These are phyloP conservation scores for Orthosia gracilis DNA, from an alignment of 2,888 invertebrate species.

Conservation along the genomic window DNA sequence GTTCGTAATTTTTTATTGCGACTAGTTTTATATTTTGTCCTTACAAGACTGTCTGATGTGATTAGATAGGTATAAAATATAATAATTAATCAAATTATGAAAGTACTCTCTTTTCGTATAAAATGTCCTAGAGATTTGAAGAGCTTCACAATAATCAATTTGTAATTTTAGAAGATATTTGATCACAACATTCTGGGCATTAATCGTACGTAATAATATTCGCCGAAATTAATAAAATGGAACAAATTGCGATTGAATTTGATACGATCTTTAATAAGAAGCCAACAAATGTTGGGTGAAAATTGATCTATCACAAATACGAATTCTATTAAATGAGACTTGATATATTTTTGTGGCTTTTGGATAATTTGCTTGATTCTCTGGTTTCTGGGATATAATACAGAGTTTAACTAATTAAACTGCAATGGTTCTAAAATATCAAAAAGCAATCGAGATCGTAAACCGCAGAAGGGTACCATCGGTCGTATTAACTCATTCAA, in stretches of 20 bases:
- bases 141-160: neutral
- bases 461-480: neutral
- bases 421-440: neutral
- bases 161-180: neutral
- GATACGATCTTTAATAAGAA: slow-evolving; percentile 10
- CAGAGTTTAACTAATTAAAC: neutral
- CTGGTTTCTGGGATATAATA: no score
- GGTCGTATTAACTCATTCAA: neutral
- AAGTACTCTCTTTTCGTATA: neutral
- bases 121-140: neutral
- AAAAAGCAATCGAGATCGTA: neutral
- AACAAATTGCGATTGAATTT: neutral
- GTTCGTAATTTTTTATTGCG: neutral
- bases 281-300: neutral
- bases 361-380: neutral
- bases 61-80: neutral
- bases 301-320: neutral
- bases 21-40: neutral
- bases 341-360: neutral
- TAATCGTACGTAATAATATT: neutral
- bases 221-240: neutral
- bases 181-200: slow-evolving; percentile 7
- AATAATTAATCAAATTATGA: neutral
- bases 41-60: neutral
- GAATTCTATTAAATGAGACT: neutral